Conservation (phyloP, 2,797 vertebrate species). For the Leptatherina wallacei region DNA sequence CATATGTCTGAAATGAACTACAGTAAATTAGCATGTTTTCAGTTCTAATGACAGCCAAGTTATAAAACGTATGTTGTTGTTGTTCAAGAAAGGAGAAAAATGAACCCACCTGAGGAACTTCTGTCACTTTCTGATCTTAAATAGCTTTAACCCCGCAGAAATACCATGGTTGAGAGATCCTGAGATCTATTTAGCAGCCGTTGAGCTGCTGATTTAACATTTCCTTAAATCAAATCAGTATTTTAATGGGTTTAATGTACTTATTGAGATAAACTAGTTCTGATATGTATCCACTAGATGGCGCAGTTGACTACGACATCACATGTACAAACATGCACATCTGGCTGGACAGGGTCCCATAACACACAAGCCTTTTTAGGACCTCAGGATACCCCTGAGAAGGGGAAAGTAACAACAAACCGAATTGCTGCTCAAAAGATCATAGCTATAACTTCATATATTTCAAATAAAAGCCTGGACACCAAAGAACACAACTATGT, state of each 20-base stretch:
- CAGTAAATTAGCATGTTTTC: too few species aligned
- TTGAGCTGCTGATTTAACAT: too few species aligned
- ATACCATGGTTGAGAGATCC: too few species aligned
- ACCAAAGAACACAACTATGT: background rate
- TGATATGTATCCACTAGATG: conserved; percentile 38
- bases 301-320: background rate
- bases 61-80: too few species aligned
- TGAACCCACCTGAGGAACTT: background rate
- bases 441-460: background rate
- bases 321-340: background rate
- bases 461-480: background rate
- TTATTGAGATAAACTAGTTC: background rate
- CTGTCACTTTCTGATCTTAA: background rate
- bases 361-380: background rate
- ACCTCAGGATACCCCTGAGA: background rate
- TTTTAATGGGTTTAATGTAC: too few species aligned
- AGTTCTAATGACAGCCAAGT: too few species aligned
- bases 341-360: background rate
- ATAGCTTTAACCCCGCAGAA: background rate
- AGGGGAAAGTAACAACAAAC: background rate
- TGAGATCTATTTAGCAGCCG: too few species aligned
- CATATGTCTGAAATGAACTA: too few species aligned
- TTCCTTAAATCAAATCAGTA: too few species aligned
- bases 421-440: background rate
- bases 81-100: too few species aligned